Conservation (phyloP, 2,113 vertebrate genomes). For the Mobula birostris region DNA sequence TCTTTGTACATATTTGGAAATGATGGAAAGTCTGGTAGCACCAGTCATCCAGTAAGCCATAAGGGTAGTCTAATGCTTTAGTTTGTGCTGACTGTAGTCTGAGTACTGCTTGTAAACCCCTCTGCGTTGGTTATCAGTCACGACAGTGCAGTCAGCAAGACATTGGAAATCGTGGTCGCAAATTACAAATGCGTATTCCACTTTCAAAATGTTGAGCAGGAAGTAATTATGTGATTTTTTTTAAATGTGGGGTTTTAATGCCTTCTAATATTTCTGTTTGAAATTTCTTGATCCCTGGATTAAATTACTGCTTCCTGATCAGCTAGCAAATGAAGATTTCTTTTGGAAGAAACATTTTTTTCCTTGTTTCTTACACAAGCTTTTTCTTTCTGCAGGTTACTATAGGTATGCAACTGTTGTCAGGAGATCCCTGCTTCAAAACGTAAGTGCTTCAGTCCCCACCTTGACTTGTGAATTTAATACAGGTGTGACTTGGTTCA, state of each 20-base stretch:
- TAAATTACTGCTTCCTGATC: not conserved
- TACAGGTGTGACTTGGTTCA: not conserved
- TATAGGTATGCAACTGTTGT: slow-evolving; percentile 91
- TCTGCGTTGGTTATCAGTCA: no score
- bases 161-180: no score
- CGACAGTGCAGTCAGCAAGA: no score
- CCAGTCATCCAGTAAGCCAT: no score
- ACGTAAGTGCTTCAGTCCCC: slow-evolving; percentile 71
- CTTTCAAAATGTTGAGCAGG: not conserved
- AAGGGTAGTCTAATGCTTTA: no score
- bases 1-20: no score
- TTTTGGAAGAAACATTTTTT: not conserved
- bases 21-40: no score
- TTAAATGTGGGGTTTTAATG: not conserved
- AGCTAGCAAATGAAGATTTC: not conserved
- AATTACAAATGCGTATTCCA: no score
- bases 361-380: not conserved
- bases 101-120: no score
- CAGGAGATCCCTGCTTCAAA: slow-evolving; percentile 97
- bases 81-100: no score
- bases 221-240: not conserved
- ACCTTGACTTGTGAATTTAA: not conserved
- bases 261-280: not conserved
- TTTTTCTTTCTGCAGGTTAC: slow-evolving; percentile 64
- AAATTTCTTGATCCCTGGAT: not conserved